These are phyloP conservation scores for Melangyna quadrimaculata DNA, from an alignment of 2,888 invertebrate species.

Conservation along the genomic window DNA sequence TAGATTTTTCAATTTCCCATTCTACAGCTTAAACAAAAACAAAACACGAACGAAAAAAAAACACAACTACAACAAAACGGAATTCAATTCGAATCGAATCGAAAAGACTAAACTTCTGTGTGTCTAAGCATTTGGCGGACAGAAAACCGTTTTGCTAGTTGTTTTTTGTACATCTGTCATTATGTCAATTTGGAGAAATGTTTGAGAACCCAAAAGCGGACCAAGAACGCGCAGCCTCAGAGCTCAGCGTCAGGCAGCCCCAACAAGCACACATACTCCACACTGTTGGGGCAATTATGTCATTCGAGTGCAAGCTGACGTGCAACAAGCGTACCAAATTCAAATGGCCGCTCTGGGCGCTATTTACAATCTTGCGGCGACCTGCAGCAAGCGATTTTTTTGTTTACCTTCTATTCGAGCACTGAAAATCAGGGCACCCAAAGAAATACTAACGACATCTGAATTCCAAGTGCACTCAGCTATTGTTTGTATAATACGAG, in stretches of 20 bases:
- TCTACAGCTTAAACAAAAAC: conserved; percentile 16
- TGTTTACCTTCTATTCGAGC: neutral
- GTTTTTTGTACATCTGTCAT: conserved; percentile 75
- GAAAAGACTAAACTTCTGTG: conserved; percentile 59
- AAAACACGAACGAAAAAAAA: neutral
- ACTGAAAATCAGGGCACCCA: conserved; percentile 61
- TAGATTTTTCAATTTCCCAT: conserved; percentile 69
- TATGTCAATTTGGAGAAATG: conserved; percentile 76
- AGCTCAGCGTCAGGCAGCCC: neutral
- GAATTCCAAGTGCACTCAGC: conserved; percentile 57
- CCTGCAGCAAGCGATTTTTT: conserved; percentile 7
- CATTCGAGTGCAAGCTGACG: conserved; percentile 75
- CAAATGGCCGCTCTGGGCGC: conserved; percentile 71
- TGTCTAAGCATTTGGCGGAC: conserved; percentile 56
- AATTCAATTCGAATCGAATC: conserved; percentile 46
- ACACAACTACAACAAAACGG: conserved; percentile 11
- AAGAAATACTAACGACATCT: conserved; percentile 65
- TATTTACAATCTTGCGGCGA: conserved; percentile 33
- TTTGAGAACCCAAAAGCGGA: conserved; percentile 70
- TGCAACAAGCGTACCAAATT: conserved; percentile 74
- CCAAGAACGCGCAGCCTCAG: conserved; percentile 52
- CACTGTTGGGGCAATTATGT: conserved; percentile 75
- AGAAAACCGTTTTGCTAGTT: conserved; percentile 70
- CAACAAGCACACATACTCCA: neutral
- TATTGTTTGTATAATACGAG: conserved; percentile 45